Base-by-base conservation (phyloP, 2,888 invertebrate species). In the Camponotus fellah region DNA sequence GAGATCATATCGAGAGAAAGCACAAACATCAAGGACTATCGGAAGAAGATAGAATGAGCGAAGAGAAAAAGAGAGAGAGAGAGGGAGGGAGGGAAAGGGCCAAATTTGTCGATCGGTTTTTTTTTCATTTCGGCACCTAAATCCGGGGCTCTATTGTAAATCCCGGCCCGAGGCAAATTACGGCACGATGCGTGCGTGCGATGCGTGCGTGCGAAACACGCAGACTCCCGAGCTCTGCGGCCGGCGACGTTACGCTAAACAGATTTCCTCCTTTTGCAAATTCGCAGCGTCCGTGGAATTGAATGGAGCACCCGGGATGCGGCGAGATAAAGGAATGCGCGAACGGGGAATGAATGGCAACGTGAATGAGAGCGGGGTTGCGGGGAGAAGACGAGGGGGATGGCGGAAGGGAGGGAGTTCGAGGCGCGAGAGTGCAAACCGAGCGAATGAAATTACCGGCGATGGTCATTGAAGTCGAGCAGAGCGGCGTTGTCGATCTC, bases 181-280 rank as follows among this genome's bases (percentile, higher is more conserved):
- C 88, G 12, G 72, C 77, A n/a, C 80, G 72, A 79, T 86, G 84
- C 87, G 87, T 90, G 89, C 90, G 86, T 87, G 90, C 80, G 72
- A 79, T 86, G 84, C 87, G 86, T 90, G 89, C 90, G 85, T 87
- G 90, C 87, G 82, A 87, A 86, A 85, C 79, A 49, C 69, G 69
- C 65, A 58, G 66, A 46, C 76, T 37, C 64, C 69, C 62, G 34
- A 43, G 53, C 69, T 80, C 79, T 86, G 85, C 86, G 85, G 83
- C 85, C 43, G 40, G 77, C 66, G 58, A 74, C 80, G 80, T 75
- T 49, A 77, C 85, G 89, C 89, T 91, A 92, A 92, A 91, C 90
- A 90, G 91, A 89, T 90, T 91, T 91, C 90, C 90, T 89, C 69
- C 88, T 86, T 85, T 79, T 76, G 53, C 85, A 74, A 83, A 83